phyloP scores from a whole-genome alignment of 2,797 vertebrate genomes.

The Paedocypris micromegethes region DNA sequence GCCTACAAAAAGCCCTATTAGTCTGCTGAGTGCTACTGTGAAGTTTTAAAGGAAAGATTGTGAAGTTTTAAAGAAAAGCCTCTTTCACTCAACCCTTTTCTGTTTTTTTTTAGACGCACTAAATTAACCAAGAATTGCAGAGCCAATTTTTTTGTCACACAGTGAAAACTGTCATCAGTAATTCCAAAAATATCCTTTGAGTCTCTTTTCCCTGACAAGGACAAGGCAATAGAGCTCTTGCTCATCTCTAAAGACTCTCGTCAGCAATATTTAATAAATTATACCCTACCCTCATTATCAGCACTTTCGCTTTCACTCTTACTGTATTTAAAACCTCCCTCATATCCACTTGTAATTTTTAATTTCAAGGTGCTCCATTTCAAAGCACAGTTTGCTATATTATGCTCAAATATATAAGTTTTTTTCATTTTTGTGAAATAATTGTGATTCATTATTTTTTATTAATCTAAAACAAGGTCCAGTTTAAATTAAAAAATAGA shows the following conservation, averaged over 20 bases:
- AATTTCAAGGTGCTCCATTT: neutral
- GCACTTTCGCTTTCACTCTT: neutral
- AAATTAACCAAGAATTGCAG: conserved; percentile 5
- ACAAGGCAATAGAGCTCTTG: neutral
- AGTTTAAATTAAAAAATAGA: too few species aligned
- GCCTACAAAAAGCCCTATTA: conserved; percentile 15
- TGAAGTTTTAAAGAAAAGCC: conserved; percentile 5
- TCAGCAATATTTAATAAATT: too few species aligned
- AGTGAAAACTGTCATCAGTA: conserved; percentile 26
- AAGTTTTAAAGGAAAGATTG: neutral
- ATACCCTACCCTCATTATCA: neutral
- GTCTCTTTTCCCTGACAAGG: neutral
- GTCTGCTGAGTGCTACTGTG: neutral
- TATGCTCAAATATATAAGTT: too few species aligned
- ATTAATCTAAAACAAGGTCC: too few species aligned
- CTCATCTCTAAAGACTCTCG: neutral
- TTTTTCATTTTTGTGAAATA: too few species aligned
- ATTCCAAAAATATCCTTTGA: conserved; percentile 27
- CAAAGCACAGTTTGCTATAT: too few species aligned
- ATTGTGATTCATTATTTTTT: too few species aligned
- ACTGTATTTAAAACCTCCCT: neutral
- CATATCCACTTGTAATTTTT: neutral
- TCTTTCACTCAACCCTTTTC: conserved; percentile 5
- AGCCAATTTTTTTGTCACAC: neutral
- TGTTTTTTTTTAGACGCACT: neutral